A percentile compares a stretch with the other conserved stretches of the same genome.
These are phyloP conservation scores for Arvicola amphibius DNA, from an alignment of 2,797 vertebrate species.

Conservation along the genomic window DNA sequence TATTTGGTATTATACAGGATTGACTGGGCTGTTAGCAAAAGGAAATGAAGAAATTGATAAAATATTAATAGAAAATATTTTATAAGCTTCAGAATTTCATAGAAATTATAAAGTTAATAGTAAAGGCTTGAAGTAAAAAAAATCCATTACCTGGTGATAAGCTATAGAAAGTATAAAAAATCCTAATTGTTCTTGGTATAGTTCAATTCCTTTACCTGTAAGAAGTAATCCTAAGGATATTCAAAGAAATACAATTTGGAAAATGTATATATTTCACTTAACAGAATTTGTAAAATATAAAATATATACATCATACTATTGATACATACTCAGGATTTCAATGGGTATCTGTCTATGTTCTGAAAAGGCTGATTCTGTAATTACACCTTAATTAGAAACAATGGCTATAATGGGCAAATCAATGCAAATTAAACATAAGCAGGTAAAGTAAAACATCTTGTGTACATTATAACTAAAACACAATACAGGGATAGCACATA, in stretches of 20 bases:
- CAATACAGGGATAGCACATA: background rate
- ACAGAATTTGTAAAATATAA: background rate
- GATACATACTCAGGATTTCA: background rate
- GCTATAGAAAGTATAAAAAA: background rate
- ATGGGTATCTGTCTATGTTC: background rate
- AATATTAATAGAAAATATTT: background rate
- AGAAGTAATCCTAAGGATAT: background rate
- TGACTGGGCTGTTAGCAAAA: too few species aligned
- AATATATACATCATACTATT: background rate
- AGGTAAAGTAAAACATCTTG: background rate
- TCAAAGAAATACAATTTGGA: background rate
- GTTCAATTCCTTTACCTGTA: background rate
- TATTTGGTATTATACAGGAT: too few species aligned
- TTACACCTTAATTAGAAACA: background rate
- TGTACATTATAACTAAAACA: background rate
- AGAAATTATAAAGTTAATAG: background rate
- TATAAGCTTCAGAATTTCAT: background rate
- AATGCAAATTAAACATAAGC: background rate
- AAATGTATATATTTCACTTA: too few species aligned
- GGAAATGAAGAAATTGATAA: background rate
- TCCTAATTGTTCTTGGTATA: too few species aligned
- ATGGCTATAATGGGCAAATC: background rate
- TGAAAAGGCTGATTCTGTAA: background rate
- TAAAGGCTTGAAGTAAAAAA: background rate
- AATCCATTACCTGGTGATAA: background rate